These are phyloP conservation scores for Corella eumyota DNA, from an alignment of 23 tunicate species.

Conservation along the genomic window DNA sequence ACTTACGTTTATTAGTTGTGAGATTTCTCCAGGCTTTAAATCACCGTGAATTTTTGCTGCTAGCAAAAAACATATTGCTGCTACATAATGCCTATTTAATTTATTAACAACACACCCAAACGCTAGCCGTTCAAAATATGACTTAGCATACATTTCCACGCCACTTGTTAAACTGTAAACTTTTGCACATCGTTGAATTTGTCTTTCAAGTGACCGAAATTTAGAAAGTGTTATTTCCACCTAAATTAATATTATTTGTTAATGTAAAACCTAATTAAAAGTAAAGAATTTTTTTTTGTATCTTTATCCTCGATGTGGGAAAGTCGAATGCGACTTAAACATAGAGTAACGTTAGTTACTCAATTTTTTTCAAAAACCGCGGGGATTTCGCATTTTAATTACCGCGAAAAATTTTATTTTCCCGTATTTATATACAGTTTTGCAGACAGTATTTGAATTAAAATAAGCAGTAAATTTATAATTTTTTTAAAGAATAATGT, in stretches of 20 bases:
- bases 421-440: too few species aligned
- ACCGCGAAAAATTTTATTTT: too few species aligned
- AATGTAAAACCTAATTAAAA: too few species aligned
- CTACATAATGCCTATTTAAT: constrained; percentile 47
- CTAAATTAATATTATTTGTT: constrained; percentile 9
- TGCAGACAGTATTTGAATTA: too few species aligned
- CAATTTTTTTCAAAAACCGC: too few species aligned
- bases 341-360: too few species aligned
- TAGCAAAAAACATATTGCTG: constrained; percentile 55
- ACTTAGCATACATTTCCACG: constrained; percentile 18
- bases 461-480: too few species aligned
- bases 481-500: too few species aligned
- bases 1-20: constrained; percentile 43
- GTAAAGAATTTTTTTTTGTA: too few species aligned
- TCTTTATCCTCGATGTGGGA: too few species aligned
- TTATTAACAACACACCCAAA: constrained; percentile 35
- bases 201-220: constrained; percentile 53
- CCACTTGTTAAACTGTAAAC: constrained; percentile 28
- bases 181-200: constrained; percentile 38
- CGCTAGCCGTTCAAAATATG: constrained; percentile 56
- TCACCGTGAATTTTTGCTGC: constrained; percentile 78
- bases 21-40: constrained; percentile 24
- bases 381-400: too few species aligned
- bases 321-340: too few species aligned
- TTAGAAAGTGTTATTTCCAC: constrained; percentile 67